Percentiles rank a stretch among this genome's conserved stretches.
These are phyloP conservation scores for Galaxea fascicularis DNA, from an alignment of 92 coral and sea anemone genomes.

Conservation along the genomic window DNA sequence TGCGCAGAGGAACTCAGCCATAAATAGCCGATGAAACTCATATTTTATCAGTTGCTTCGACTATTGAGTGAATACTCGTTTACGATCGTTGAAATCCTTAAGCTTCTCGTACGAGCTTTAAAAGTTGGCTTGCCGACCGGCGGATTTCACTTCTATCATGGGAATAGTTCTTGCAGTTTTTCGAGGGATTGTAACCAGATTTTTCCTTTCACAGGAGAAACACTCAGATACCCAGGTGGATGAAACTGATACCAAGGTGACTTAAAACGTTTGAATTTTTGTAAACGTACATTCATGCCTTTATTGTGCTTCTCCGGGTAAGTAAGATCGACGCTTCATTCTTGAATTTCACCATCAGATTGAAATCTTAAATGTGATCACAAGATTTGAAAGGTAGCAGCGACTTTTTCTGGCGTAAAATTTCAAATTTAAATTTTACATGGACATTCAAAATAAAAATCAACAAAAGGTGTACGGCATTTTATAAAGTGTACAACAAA, in stretches of 20 bases:
- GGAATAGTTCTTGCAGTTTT: constrained; percentile 21
- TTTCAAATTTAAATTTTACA: too few species aligned
- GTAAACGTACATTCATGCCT: too few species aligned
- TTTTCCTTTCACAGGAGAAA: neutral
- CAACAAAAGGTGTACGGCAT: too few species aligned
- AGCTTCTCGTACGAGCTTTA: neutral
- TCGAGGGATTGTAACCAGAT: constrained; percentile 11
- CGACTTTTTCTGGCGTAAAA: too few species aligned
- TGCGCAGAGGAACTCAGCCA: neutral
- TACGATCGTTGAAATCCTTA: neutral
- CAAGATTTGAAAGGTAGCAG: too few species aligned
- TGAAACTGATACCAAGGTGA: neutral
- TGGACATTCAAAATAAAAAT: too few species aligned
- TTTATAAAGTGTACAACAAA: too few species aligned
- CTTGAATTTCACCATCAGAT: too few species aligned
- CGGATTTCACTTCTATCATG: constrained; percentile 1
- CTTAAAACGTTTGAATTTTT: neutral
- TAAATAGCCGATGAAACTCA: neutral
- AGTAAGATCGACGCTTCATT: too few species aligned
- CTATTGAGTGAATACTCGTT: neutral
- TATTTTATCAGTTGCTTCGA: too few species aligned
- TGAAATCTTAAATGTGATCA: too few species aligned
- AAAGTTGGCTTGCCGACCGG: neutral
- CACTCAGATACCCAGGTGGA: neutral
- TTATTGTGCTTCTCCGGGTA: neutral